Evolutionary conservation across 2,113 vertebrate genomes (phyloP).

Genomic region (Martes martes): DNA sequence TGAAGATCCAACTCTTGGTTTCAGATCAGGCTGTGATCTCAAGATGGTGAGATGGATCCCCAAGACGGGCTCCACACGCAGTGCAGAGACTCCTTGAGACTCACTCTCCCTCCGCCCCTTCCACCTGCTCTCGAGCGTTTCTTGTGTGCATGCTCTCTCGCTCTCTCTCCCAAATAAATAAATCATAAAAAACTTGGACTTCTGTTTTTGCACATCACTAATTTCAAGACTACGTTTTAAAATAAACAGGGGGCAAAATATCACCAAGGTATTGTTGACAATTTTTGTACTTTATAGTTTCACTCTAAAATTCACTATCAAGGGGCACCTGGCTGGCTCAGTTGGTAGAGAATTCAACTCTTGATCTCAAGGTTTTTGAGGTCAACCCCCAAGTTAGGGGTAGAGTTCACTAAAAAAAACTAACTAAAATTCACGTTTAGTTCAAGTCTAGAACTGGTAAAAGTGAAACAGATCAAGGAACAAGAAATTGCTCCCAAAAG

Average conservation of each 20-base stretch:
- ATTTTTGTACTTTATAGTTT: constrained; percentile 30
- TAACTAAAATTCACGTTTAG: background rate
- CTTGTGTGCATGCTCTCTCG: background rate
- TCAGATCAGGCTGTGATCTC: background rate
- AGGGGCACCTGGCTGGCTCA: background rate
- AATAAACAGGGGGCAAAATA: background rate
- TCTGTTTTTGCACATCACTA: background rate
- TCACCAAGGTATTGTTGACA: background rate
- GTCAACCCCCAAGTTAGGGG: background rate
- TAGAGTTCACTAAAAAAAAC: background rate
- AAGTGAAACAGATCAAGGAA: constrained; percentile 26
- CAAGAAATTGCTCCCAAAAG: constrained; percentile 8
- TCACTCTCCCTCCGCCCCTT: background rate
- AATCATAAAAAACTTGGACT: background rate
- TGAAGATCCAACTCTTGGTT: background rate
- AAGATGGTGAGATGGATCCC: background rate
- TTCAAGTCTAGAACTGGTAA: background rate
- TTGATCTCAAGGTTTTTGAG: background rate
- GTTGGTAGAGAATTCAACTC: background rate
- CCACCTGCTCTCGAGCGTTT: background rate
- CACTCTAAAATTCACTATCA: background rate
- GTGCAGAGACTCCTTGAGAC: background rate
- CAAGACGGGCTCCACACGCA: background rate
- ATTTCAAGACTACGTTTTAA: constrained; percentile 44
- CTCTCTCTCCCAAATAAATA: background rate